Evolutionary conservation across 2,888 invertebrate genomes (phyloP).

Genomic region (Phrixothrix hirtus): DNA sequence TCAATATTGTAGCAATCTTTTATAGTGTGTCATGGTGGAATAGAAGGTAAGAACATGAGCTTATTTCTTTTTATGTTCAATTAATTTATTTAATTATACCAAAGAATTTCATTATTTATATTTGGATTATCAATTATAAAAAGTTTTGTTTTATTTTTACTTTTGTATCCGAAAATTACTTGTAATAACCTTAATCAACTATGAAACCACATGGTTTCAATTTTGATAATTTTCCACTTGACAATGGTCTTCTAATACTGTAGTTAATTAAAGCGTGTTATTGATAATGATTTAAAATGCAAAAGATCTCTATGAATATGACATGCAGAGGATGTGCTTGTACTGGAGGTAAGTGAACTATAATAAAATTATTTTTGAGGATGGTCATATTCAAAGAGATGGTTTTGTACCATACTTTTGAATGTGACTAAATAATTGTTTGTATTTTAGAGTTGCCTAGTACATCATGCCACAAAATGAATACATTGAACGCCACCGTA

Average conservation of each 20-base stretch:
- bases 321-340: slow-evolving; percentile 39
- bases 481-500: slow-evolving; percentile 97
- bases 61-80: slow-evolving; percentile 16
- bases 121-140: no score
- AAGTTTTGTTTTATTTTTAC: slow-evolving; percentile 2
- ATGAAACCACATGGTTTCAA: no score
- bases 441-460: background rate
- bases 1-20: slow-evolving; percentile 35
- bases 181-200: no score
- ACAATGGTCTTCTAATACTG: no score
- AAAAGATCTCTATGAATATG: slow-evolving; percentile 51
- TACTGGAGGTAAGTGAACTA: slow-evolving; percentile 46
- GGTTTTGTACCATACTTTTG: slow-evolving; percentile 37
- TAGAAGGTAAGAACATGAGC: slow-evolving; percentile 43
- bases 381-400: slow-evolving; percentile 55
- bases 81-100: no score
- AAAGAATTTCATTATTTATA: no score
- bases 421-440: slow-evolving; percentile 48
- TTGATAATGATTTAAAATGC: slow-evolving; percentile 3
- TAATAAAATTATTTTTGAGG: slow-evolving; percentile 24
- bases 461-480: slow-evolving; percentile 97
- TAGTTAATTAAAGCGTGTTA: no score
- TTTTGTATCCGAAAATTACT: no score
- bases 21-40: slow-evolving; percentile 51
- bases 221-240: no score